phyloP scores from a whole-genome alignment of 2,797 vertebrate genomes.

The Distichodus sexfasciatus region DNA sequence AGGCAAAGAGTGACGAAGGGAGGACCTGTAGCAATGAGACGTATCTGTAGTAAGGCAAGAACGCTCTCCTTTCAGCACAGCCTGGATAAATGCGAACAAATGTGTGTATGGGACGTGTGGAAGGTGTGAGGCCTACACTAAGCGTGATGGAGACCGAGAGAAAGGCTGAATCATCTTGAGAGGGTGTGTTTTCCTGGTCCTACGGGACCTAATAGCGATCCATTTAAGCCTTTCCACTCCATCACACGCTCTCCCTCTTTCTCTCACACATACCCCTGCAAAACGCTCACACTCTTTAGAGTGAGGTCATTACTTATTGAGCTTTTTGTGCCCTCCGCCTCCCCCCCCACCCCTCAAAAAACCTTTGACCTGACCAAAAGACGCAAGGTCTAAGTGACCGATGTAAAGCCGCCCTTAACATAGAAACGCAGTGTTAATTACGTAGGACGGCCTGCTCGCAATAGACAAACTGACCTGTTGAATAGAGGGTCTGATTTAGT shows the following conservation, averaged over 20 bases:
- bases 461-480: slow-evolving; percentile 37
- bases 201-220: slow-evolving; percentile 43
- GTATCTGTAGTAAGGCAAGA: slow-evolving; percentile 1
- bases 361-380: slow-evolving; percentile 22
- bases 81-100: slow-evolving; percentile 25
- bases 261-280: slow-evolving; percentile 12
- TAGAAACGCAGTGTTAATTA: slow-evolving; percentile 45
- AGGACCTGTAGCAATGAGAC: too few species aligned
- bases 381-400: slow-evolving; percentile 21
- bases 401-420: slow-evolving; percentile 41
- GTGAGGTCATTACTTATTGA: slow-evolving; percentile 47
- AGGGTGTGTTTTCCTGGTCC: slow-evolving; percentile 37
- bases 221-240: slow-evolving; percentile 39
- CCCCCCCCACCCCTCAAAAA: too few species aligned
- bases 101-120: background rate
- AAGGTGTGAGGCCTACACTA: slow-evolving; percentile 31
- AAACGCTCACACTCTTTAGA: slow-evolving; percentile 28
- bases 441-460: slow-evolving; percentile 42
- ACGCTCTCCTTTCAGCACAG: slow-evolving; percentile 7
- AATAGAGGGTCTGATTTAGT: slow-evolving; percentile 38
- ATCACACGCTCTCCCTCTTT: slow-evolving; percentile 2
- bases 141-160: slow-evolving; percentile 16
- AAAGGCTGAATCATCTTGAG: slow-evolving; percentile 40
- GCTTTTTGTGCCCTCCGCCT: too few species aligned
- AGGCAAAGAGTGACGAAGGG: too few species aligned